Base-by-base conservation (phyloP, 2,113 vertebrate species). In the Bungarus multicinctus region DNA sequence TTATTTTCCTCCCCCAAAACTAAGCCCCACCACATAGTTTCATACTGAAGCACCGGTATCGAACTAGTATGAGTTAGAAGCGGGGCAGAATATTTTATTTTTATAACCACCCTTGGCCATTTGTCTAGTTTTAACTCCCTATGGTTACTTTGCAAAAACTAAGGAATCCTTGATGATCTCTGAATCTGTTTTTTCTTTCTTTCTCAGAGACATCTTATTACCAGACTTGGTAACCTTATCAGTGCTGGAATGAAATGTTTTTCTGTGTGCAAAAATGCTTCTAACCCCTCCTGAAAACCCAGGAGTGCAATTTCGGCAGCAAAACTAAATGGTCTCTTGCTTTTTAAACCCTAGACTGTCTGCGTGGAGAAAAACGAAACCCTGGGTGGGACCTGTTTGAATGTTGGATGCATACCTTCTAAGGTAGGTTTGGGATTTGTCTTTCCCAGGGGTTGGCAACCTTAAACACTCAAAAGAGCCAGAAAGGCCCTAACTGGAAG, bases 361-460 rank as follows among this genome's bases (percentile, higher is more conserved):
- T 99, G 99, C 93, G 97, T 99, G 88, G 99, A 99, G 96, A 99
- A 99, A 95, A 99, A 99, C 95, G 95, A 94, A 94, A 99, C 99
- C 0, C 97, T 99, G 34, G 99, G 99, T 74, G 99, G 99, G 64
- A 99, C 99, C 0, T 99, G 99, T 94, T 98, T 99, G 96, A 99
- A 99, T 89, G 99, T 99, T 85, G 99, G 99, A 87, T 99, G 99
- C 95, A 99, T 99, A 97, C 99, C 99, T 5, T 99, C 99, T 85
- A 99, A 99, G 98, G 99, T 99, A 95, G 97, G 96, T 64, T 3
- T 88, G 9, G 0, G 0, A 10, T 54, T 43, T 23, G 34, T 47
- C 69, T 85, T 30, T 50, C 34, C 25, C 5, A 30, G 47, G 47
- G 47, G 47, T 50, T 7, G 8, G 47, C 8, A 50, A 50, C 47